Evolutionary conservation across 2,113 vertebrate species (phyloP), one percentile per base, ranked within the genome.

Genomic region (Silurus asotus): DNA sequence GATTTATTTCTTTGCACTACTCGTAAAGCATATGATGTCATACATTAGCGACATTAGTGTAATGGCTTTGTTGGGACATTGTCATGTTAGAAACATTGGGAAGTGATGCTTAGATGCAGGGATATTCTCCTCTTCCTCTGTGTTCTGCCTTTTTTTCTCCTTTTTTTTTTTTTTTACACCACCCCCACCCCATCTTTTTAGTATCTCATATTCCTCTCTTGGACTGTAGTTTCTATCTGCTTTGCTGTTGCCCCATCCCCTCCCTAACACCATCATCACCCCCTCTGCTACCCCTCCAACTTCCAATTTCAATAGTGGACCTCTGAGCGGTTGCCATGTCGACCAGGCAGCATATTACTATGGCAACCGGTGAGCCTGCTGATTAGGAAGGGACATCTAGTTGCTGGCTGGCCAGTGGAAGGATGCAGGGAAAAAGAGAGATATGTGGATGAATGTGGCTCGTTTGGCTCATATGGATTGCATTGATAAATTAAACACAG

Each of bases 301-400:
- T 92, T 75, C 90, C 96, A 96, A 96, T 96, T 95, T 96, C 96
- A 96, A 97, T 96, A 97, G 96, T 97, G 97, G 97, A 98, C 97
- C 96, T 94, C 95, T 95, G 97, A 97, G 96, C 96, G 96, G 98
- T 99, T 99, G 97, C 98, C 96, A 99, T 99, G 97, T 98, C 97
- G 96, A 99, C 97, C 96, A 97, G 97, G 95, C 96, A 93, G 97
- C 96, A 94, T 91, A 95, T 99, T 97, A 83, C 98, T 96, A 98
- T 99, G 96, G 98, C 96, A 99, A 99, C 97, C 94, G 95, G 95
- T 95, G 93, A 96, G 96, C 96, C 93, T 96, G 95, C 94, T 96
- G 95, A 96, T 95, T 96, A 95, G 94, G 93, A 92, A 94, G 93
- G 92, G 94, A 94, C 94, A 94, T 95, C 93, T 95, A 93, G 94